These are phyloP conservation scores for Hyperoplus immaculatus DNA, from an alignment of 2,797 vertebrate genomes.

Conservation along the genomic window DNA sequence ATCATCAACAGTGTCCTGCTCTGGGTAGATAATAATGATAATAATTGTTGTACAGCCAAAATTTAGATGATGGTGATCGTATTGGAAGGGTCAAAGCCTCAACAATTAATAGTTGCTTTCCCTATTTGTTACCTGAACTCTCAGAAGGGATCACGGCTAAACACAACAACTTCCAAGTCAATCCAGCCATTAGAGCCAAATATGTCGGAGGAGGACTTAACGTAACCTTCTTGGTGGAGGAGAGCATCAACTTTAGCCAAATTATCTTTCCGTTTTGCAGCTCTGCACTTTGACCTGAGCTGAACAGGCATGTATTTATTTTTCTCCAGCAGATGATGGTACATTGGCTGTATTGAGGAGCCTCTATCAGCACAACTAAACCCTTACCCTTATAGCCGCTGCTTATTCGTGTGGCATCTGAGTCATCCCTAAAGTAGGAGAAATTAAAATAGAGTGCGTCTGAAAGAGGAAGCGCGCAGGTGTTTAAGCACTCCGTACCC, in stretches of 20 bases:
- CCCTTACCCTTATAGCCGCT: not conserved
- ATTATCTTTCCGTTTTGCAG: constrained; percentile 57
- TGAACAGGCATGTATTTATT: constrained; percentile 65
- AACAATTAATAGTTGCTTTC: constrained; percentile 60
- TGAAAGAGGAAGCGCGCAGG: constrained; percentile 19
- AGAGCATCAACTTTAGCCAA: constrained; percentile 49
- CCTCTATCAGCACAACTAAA: constrained; percentile 45
- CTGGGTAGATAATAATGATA: constrained; percentile 42
- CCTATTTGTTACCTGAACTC: constrained; percentile 49
- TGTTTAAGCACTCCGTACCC: constrained; percentile 45
- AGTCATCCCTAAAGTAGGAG: constrained; percentile 48
- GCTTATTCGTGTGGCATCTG: constrained; percentile 45
- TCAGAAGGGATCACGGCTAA: constrained; percentile 32
- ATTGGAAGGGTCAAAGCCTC: constrained; percentile 44
- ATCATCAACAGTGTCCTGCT: constrained; percentile 9
- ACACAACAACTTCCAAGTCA: constrained; percentile 26
- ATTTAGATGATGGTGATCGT: constrained; percentile 43
- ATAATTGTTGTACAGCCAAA: constrained; percentile 6
- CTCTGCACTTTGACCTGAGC: constrained; percentile 61
- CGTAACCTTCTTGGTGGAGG: constrained; percentile 50
- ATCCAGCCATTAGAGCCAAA: constrained; percentile 61
- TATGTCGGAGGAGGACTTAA: constrained; percentile 40
- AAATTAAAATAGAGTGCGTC: constrained; percentile 31
- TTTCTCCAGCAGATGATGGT: constrained; percentile 46
- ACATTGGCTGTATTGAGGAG: constrained; percentile 54